phyloP scores from a whole-genome alignment of 2,797 vertebrate genomes.

The Danio albolineatus region DNA sequence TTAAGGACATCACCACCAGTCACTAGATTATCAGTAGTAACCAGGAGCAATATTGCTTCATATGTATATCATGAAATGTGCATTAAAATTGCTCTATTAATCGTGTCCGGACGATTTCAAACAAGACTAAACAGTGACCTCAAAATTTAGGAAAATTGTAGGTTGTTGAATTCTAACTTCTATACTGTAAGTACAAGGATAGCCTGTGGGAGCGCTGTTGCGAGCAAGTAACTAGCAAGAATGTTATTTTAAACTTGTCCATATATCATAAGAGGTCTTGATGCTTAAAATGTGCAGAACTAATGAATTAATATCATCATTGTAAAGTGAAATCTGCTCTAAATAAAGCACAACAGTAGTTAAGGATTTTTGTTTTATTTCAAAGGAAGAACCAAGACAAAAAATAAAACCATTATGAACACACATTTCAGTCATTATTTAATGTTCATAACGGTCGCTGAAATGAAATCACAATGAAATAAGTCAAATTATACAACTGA shows the following conservation, averaged over 20 bases:
- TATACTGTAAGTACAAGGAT: constrained; percentile 15
- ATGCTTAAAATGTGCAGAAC: too few species aligned
- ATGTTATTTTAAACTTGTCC: constrained; percentile 20
- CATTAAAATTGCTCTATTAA: too few species aligned
- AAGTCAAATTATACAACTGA: constrained; percentile 80
- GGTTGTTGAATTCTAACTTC: background rate
- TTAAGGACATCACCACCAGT: too few species aligned
- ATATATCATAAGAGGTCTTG: background rate
- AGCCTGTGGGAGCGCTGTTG: constrained; percentile 68
- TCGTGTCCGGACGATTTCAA: too few species aligned
- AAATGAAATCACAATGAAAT: constrained; percentile 78
- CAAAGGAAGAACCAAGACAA: constrained; percentile 88
- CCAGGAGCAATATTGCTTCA: too few species aligned
- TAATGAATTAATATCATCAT: background rate
- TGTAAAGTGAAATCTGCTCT: background rate
- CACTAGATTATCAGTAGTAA: too few species aligned
- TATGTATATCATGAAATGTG: too few species aligned
- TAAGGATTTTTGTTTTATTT: constrained; percentile 80
- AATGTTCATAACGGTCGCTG: constrained; percentile 90
- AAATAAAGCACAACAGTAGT: constrained; percentile 21
- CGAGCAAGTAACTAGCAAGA: background rate
- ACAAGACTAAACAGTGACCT: too few species aligned
- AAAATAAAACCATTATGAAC: constrained; percentile 91
- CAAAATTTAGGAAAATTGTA: too few species aligned
- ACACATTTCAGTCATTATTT: constrained; percentile 89